phyloP scores from a whole-genome alignment of 2,113 vertebrate species.

The Sebastes fasciatus region DNA sequence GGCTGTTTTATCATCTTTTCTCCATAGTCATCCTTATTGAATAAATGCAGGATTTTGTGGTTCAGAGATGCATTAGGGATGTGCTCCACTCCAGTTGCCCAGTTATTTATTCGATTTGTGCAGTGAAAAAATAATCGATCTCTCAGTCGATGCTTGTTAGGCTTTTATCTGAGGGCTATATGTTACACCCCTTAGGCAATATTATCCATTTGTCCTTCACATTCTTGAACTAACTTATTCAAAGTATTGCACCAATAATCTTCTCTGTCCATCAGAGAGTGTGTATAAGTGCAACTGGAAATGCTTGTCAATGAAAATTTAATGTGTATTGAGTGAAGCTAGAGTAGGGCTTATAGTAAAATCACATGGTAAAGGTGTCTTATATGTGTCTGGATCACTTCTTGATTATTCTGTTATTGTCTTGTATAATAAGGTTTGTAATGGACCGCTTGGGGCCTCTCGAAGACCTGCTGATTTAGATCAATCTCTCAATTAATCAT shows the following conservation, averaged over 20 bases:
- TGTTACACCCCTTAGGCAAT: background rate
- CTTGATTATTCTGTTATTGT: background rate
- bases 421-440: background rate
- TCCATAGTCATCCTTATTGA: background rate
- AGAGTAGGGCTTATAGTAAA: background rate
- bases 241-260: background rate
- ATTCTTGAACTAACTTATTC: background rate
- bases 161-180: background rate
- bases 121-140: conserved; percentile 11
- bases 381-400: background rate
- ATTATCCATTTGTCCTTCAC: background rate
- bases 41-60: background rate
- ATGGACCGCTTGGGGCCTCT: background rate
- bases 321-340: background rate
- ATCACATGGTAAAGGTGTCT: background rate
- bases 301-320: background rate
- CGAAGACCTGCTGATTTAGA: background rate
- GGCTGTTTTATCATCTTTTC: background rate
- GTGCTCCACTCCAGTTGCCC: too few species aligned
- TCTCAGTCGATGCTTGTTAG: background rate
- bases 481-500: background rate
- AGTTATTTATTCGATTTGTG: background rate
- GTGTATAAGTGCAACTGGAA: background rate
- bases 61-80: background rate
- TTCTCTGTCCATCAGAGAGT: background rate